These are phyloP conservation scores for Phrynosoma blainvillii DNA, from an alignment of 2,113 vertebrate genomes.

Conservation along the genomic window DNA sequence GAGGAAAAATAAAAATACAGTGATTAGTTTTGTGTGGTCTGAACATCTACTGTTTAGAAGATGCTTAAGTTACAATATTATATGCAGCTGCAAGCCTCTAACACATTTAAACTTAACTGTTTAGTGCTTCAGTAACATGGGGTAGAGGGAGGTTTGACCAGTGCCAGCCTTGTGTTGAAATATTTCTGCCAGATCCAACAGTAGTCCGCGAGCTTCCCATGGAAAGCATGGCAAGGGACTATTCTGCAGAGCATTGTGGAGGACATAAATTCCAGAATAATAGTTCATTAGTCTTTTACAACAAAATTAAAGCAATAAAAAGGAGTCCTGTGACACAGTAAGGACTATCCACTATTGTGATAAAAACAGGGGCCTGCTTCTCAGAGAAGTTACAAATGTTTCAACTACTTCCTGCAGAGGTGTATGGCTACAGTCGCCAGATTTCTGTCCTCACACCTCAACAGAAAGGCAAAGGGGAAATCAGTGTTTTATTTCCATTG, in stretches of 20 bases:
- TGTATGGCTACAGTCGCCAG: background rate
- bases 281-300: background rate
- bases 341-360: accelerated
- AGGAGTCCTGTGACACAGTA: background rate
- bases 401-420: background rate
- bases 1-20: background rate
- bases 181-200: background rate
- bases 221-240: background rate
- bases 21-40: background rate
- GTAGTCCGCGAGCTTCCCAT: background rate
- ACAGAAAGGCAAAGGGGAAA: background rate
- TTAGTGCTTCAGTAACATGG: background rate
- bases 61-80: background rate
- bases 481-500: too few species aligned
- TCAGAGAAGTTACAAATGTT: background rate
- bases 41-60: background rate
- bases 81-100: background rate
- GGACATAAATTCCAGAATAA: background rate
- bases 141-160: background rate
- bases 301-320: background rate
- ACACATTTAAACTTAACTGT: background rate
- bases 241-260: background rate
- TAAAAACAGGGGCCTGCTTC: background rate
- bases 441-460: background rate
- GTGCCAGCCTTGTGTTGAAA: background rate